Evolutionary conservation across 1,140 invertebrate species (phyloP), one percentile per base, ranked within the genome.

Genomic region (Micrasema longulum): DNA sequence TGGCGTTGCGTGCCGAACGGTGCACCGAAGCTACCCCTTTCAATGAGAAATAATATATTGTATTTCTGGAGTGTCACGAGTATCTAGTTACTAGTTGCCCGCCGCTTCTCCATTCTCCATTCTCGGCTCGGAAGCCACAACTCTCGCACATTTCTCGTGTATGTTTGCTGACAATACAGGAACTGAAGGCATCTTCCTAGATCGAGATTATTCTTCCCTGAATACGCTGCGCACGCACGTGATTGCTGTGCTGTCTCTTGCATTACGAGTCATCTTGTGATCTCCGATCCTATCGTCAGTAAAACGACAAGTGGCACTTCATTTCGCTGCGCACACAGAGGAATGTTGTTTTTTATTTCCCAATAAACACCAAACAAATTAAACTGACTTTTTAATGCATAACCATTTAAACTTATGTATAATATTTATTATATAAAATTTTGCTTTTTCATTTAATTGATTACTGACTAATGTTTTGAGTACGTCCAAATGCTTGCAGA

Each of bases 141-240:
- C 22, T n/a, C 43, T 55, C 52, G 52, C 52, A 55, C 55, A 60
- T 60, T 41, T 60, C 55, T 60, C 55, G n/a, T 41, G 55, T 60
- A 41, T 41, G 55, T 31, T 38, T n/a, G 36, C 36, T 41, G n/a
- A 60, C 38, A 55, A 60, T 60, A 38, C 55, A 60, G 55, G 47
- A 50, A 50, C 16, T 50, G 16, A 20, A n/a, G 48, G 55, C 38
- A 60, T 60, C 55, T 60, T 14, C 36, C 1, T 35, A 60, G 55
- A 60, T 60, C 55, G 55, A 38, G 55, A 60, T 60, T 41, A 38
- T 14, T 60, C 16, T 20, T 41, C 9, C 31, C 26, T 31, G 26
- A 31, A 31, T 31, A 31, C 26, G 26, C 7, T 31, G 22, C 35
- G 22, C 55, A 60, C 55, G 55, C 55, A 60, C 55, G 55, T 60